phyloP scores from a whole-genome alignment of 2,797 vertebrate species.

The Furcifer pardalis region DNA sequence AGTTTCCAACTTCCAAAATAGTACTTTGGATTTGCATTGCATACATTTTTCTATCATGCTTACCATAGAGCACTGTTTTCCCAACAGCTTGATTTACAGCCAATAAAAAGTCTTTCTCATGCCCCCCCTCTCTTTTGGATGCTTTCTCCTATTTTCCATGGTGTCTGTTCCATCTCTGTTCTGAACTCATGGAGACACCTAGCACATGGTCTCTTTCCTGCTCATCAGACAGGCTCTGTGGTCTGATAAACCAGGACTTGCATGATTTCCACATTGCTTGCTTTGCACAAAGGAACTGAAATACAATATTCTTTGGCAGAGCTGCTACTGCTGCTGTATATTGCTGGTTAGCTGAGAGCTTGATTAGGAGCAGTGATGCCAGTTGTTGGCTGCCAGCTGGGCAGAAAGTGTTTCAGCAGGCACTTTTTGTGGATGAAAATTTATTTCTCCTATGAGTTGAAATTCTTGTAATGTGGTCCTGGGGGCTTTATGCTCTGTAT shows the following conservation, averaged over 20 bases:
- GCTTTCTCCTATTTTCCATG: background rate
- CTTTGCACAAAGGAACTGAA: conserved; percentile 34
- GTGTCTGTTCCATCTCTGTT: background rate
- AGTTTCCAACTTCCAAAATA: too few species aligned
- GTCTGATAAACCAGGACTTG: conserved; percentile 5
- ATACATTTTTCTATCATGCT: too few species aligned
- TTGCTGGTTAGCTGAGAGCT: conserved; percentile 30
- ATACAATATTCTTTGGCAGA: conserved; percentile 16
- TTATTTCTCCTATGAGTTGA: background rate
- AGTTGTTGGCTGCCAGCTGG: conserved; percentile 34
- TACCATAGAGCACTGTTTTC: too few species aligned
- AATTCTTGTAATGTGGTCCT: background rate
- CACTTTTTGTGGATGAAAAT: background rate
- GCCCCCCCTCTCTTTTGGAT: too few species aligned
- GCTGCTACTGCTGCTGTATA: background rate
- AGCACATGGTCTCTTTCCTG: background rate
- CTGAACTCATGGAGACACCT: background rate
- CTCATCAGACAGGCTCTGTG: background rate
- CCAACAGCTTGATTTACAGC: background rate
- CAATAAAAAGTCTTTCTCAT: background rate
- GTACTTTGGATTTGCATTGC: too few species aligned
- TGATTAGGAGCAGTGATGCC: conserved; percentile 37
- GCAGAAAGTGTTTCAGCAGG: background rate
- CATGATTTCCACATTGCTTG: conserved; percentile 26
- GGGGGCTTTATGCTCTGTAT: background rate